Conservation (phyloP, 1,140 invertebrate genomes). For the Platyscapa corneri region DNA sequence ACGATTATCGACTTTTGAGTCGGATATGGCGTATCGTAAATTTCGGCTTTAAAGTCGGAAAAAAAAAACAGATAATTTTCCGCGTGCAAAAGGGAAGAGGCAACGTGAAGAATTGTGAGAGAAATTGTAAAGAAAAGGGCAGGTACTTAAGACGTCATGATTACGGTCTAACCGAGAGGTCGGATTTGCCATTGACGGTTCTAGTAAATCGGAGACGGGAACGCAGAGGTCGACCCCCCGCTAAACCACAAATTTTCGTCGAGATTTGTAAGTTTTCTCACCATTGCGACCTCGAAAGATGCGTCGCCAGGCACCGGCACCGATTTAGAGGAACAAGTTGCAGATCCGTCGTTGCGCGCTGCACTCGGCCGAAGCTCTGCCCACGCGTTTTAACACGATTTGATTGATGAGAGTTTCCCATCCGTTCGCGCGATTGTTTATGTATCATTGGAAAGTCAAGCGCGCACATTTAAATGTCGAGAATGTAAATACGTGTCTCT, state of each 20-base stretch:
- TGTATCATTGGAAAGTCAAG: not conserved
- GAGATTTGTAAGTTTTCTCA: slow-evolving; percentile 15
- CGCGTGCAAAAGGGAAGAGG: too few species aligned
- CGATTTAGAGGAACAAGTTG: too few species aligned
- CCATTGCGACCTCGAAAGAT: slow-evolving; percentile 10
- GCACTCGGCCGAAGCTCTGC: not conserved
- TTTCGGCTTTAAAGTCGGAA: not conserved
- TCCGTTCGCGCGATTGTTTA: not conserved
- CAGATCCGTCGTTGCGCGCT: not conserved
- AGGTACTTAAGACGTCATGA: not conserved
- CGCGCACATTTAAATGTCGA: not conserved
- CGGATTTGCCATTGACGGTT: not conserved
- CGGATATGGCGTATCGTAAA: not conserved
- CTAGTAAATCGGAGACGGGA: too few species aligned
- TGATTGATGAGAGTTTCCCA: slow-evolving; percentile 9
- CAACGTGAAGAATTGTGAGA: not conserved
- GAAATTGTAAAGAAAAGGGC: not conserved
- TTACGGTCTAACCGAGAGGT: not conserved
- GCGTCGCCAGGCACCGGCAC: too few species aligned
- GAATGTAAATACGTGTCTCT: not conserved
- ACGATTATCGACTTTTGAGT: not conserved
- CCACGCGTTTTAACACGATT: not conserved
- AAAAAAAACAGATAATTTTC: not conserved
- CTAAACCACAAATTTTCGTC: not conserved
- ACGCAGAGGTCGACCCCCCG: too few species aligned